Percentiles rank a stretch among this genome's conserved stretches.
Evolutionary conservation across 2,797 vertebrate genomes (phyloP).

Genomic region (Xenops minutus): DNA sequence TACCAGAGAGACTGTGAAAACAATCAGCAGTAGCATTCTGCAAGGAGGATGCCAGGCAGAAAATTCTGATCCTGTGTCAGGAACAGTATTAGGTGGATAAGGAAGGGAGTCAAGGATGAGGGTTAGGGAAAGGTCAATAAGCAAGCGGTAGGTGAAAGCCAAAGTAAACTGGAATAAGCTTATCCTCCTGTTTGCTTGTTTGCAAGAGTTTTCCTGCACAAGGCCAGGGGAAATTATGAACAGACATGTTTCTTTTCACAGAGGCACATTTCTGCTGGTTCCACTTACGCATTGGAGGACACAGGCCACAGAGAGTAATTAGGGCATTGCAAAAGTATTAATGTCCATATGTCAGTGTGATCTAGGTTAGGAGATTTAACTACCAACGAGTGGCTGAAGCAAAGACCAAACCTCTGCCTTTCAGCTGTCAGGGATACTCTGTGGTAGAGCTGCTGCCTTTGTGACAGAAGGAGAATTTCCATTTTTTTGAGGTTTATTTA

Average conservation of each 20-base stretch:
- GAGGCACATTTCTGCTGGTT: not conserved
- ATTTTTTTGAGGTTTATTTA: not conserved
- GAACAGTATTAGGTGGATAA: not conserved
- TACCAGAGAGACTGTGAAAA: not conserved
- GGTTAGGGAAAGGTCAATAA: not conserved
- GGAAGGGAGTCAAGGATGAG: not conserved
- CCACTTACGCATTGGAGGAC: not conserved
- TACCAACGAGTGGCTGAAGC: not conserved
- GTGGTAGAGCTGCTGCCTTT: not conserved
- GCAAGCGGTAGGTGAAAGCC: not conserved
- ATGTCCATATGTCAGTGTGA: not conserved
- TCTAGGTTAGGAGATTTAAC: not conserved
- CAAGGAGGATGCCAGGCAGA: not conserved
- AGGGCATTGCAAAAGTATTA: not conserved
- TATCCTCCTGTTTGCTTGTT: not conserved
- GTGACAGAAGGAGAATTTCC: not conserved
- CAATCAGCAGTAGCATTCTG: not conserved
- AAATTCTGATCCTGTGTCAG: not conserved
- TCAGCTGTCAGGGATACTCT: not conserved
- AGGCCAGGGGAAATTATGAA: not conserved
- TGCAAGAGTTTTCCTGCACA: not conserved
- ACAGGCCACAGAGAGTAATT: not conserved
- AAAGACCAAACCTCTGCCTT: not conserved
- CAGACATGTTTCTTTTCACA: not conserved
- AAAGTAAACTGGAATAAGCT: not conserved